phyloP scores from a whole-genome alignment of 2,888 invertebrate species.

The Synergus umbraculus region DNA sequence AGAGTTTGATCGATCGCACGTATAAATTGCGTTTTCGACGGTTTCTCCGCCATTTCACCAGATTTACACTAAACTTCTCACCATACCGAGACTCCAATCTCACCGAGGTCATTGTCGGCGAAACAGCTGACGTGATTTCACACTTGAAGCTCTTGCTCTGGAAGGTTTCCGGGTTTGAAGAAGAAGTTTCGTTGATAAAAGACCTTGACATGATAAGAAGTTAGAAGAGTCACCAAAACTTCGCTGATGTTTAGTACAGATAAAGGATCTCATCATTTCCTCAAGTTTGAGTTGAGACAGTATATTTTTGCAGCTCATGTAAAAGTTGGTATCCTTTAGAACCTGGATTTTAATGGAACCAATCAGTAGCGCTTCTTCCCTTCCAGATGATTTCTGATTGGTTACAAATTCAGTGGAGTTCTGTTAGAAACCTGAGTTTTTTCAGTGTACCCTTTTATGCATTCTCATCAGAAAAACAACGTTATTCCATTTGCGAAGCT shows the following conservation, averaged over 20 bases:
- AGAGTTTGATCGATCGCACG: slow-evolving; percentile 68
- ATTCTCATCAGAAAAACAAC: slow-evolving; percentile 13
- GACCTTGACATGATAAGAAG: background rate
- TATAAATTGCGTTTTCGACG: slow-evolving; percentile 66
- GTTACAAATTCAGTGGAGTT: too few species aligned
- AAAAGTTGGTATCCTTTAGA: too few species aligned
- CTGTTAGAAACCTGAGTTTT: too few species aligned
- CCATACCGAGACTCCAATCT: background rate
- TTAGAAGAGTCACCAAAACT: too few species aligned
- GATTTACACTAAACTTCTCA: slow-evolving; percentile 37
- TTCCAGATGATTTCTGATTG: too few species aligned
- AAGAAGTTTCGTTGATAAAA: background rate
- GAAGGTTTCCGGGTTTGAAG: background rate
- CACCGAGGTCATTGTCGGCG: slow-evolving; percentile 36
- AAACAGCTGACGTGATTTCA: background rate
- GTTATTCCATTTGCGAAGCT: slow-evolving; percentile 20
- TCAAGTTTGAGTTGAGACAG: too few species aligned
- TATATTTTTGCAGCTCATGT: too few species aligned
- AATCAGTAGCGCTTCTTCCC: too few species aligned
- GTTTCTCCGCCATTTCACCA: slow-evolving; percentile 46
- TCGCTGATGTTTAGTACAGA: too few species aligned
- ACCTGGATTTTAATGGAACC: too few species aligned
- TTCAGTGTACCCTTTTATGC: background rate
- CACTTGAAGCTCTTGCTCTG: background rate
- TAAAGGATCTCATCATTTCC: too few species aligned